Evolutionary conservation across 2,797 vertebrate species (phyloP).

Genomic region (Sphenopsis melanotis): DNA sequence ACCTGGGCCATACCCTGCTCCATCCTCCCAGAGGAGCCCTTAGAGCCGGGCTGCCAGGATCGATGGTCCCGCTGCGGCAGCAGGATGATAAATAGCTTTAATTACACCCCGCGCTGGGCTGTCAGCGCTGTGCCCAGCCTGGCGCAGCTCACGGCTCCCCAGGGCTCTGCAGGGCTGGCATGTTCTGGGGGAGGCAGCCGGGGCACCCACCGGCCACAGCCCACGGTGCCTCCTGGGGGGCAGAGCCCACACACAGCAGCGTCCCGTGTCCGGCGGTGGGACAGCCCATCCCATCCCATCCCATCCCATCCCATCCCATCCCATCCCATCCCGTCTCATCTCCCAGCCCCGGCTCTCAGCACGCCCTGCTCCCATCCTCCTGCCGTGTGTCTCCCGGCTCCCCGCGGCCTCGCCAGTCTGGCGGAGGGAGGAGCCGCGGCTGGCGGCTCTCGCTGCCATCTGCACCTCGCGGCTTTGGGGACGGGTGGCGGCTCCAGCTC

Average conservation of each 20-base stretch:
- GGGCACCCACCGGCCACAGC: neutral
- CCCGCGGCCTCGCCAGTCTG: constrained; percentile 16
- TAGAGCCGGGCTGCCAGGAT: neutral
- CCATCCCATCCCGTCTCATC: neutral
- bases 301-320: neutral
- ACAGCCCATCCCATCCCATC: neutral
- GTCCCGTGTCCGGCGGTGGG: fast-evolving
- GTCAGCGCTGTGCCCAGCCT: neutral
- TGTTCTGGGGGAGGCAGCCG: neutral
- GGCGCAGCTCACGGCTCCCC: neutral
- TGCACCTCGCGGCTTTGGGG: constrained; percentile 42
- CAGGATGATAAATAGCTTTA: constrained; percentile 46
- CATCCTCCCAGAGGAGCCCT: constrained; percentile 35
- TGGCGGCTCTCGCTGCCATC: constrained; percentile 44
- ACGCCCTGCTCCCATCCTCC: neutral
- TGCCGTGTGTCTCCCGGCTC: neutral
- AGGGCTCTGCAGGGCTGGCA: neutral
- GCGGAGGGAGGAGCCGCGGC: constrained; percentile 44
- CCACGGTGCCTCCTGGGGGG: fast-evolving
- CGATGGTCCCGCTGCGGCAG: neutral
- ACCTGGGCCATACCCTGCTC: neutral
- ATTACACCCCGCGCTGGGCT: neutral
- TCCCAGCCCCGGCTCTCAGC: neutral
- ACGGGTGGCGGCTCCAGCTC: neutral
- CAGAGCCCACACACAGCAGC: neutral